Conservation (phyloP, 2,113 vertebrate species). For the Eulacestoma nigropectus region DNA sequence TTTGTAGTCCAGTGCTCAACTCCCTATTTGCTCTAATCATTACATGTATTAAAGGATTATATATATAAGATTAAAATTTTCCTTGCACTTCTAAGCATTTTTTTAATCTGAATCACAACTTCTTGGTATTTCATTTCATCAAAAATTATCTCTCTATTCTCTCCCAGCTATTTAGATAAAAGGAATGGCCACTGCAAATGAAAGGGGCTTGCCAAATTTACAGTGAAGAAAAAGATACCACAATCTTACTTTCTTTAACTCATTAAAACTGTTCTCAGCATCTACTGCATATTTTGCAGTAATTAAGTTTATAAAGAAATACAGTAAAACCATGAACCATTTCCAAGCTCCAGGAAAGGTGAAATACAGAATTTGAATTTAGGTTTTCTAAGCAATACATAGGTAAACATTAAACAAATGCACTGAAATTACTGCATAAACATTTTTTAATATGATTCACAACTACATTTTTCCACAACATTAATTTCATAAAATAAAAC, state of each 20-base stretch:
- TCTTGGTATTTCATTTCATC: constrained; percentile 16
- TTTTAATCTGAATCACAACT: constrained; percentile 1
- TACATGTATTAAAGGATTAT: not conserved
- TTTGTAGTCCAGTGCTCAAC: not conserved
- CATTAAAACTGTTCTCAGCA: not conserved
- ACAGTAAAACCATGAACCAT: not conserved
- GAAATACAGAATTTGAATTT: not conserved
- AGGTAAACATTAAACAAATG: not conserved
- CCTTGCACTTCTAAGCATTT: constrained; percentile 5
- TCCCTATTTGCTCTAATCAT: constrained; percentile 7
- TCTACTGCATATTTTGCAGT: not conserved
- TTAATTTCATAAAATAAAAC: not conserved
- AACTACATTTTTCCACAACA: not conserved
- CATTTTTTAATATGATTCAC: not conserved
- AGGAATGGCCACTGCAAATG: not conserved
- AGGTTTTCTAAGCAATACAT: not conserved
- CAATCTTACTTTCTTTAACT: not conserved
- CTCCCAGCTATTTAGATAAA: constrained; percentile 26
- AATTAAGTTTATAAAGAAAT: not conserved
- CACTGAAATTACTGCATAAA: not conserved
- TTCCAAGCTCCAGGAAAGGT: not conserved
- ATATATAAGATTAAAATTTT: not conserved
- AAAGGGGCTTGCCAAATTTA: not conserved
- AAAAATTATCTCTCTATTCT: constrained; percentile 24
- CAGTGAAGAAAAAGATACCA: not conserved